Evolutionary conservation across 1,140 invertebrate genomes (phyloP).

Genomic region (Augochlora pura): DNA sequence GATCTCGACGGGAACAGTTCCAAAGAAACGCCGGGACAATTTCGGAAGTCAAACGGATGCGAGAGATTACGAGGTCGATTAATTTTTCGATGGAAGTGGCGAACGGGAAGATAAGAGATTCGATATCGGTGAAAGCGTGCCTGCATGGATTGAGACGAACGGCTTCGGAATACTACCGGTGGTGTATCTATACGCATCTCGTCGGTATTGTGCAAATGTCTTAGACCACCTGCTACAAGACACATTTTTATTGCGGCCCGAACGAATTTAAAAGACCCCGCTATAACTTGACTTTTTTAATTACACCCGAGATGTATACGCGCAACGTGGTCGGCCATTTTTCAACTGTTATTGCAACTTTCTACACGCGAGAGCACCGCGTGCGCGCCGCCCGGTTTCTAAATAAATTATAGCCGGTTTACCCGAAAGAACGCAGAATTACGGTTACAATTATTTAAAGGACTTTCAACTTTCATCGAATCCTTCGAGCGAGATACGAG

Average conservation of each 20-base stretch:
- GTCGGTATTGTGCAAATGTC: constrained; percentile 29
- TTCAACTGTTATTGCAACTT: background rate
- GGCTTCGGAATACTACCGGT: constrained; percentile 8
- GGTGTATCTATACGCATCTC: constrained; percentile 7
- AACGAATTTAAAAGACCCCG: background rate
- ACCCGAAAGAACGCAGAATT: no score
- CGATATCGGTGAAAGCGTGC: constrained; percentile 42
- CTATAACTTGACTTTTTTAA: constrained; percentile 19
- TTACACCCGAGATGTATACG: background rate
- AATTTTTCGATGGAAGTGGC: constrained; percentile 5
- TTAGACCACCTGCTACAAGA: constrained; percentile 47
- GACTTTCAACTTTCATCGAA: no score
- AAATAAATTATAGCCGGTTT: background rate
- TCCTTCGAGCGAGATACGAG: no score
- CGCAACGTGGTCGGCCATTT: background rate
- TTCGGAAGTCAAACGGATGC: background rate
- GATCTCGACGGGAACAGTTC: background rate
- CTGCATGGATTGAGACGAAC: constrained; percentile 43
- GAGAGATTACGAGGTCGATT: constrained; percentile 1
- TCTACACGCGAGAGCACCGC: background rate
- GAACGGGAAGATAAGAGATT: constrained; percentile 30
- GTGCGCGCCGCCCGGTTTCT: background rate
- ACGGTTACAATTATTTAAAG: no score
- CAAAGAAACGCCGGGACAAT: background rate
- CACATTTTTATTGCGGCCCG: constrained; percentile 34